phyloP scores from a whole-genome alignment of 1,140 invertebrate genomes.

The Sarcophaga peregrina region DNA sequence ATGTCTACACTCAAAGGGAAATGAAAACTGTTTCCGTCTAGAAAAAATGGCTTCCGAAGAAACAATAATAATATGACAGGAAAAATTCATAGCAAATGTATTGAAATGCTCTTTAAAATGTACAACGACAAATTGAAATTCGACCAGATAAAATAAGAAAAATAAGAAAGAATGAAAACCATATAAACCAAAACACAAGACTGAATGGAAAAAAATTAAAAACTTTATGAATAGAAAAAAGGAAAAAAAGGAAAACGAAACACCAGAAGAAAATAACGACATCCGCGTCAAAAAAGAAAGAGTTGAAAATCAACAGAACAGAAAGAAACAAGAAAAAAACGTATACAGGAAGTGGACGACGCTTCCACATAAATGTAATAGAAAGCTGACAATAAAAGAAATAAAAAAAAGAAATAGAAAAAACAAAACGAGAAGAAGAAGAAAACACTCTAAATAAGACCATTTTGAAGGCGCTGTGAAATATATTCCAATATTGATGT shows the following conservation, averaged over 20 bases:
- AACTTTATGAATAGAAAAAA: background rate
- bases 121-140: constrained; percentile 25
- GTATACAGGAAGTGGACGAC: constrained; percentile 18
- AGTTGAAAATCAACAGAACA: background rate
- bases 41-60: constrained; percentile 20
- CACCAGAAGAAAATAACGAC: constrained; percentile 11
- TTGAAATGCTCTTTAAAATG: background rate
- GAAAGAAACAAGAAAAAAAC: background rate
- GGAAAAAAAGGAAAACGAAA: background rate
- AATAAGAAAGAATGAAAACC: background rate
- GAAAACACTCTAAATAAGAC: background rate
- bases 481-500: no score
- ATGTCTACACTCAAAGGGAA: constrained; percentile 18
- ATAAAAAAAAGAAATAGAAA: background rate
- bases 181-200: background rate
- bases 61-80: constrained; percentile 2
- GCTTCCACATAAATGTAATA: constrained; percentile 15
- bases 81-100: background rate
- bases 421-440: background rate
- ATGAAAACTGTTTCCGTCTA: constrained; percentile 20
- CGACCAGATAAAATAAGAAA: background rate
- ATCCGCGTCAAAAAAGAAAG: constrained; percentile 24
- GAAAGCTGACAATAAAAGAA: background rate
- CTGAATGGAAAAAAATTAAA: background rate
- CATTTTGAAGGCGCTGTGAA: no score